Base-by-base conservation (phyloP, 2,888 invertebrate genomes). In the Germaria angustata region DNA sequence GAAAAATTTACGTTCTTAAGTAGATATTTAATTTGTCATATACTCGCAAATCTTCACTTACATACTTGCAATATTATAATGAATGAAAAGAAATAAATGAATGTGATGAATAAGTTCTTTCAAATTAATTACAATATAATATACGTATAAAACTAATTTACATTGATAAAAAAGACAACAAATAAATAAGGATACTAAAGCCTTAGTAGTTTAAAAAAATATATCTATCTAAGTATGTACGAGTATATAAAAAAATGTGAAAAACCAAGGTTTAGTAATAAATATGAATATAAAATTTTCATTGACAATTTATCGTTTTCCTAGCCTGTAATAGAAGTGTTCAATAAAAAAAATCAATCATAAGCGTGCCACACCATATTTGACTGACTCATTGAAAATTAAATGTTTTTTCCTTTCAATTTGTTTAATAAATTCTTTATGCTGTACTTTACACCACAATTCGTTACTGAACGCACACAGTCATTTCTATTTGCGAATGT, bases 381-480 rank as follows among this genome's bases (percentile, higher is more conserved):
- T 39, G 44, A 66, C 71, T 79, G 71, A 79, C 17, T 79, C 78
- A 79, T 79, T 32, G 20, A 28, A 22, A 28, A 5, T 28, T 28
- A 28, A 5, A 28, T 28, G 28, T 32, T 20, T 11, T n/a, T 49
- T 61, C 1, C 8, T 39, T 39, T 41, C 28, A 3, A 24, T 69
- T 69, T 59, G 13, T 57, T n/a, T 57, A 32, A 34, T 44, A 32
- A 41, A 36, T 57, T 49, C 2, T 53, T 61, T 49, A 59, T 49
- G 20, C 61, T 77, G 51, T 44, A 66, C 72, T 61, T 80, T 73
- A 66, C 59, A 73, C 66, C 39, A 13, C 66, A 66, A 34, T 24
- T 66, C n/a, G 13, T 53, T 73, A 66, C 59, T 59, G 44, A 57
- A 80, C 79, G 72, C 72, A 80, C 59, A 80, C 44, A 73, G 41